Evolutionary conservation across 2,113 vertebrate genomes (phyloP).

Genomic region (Ophthalmolycus amberensis): DNA sequence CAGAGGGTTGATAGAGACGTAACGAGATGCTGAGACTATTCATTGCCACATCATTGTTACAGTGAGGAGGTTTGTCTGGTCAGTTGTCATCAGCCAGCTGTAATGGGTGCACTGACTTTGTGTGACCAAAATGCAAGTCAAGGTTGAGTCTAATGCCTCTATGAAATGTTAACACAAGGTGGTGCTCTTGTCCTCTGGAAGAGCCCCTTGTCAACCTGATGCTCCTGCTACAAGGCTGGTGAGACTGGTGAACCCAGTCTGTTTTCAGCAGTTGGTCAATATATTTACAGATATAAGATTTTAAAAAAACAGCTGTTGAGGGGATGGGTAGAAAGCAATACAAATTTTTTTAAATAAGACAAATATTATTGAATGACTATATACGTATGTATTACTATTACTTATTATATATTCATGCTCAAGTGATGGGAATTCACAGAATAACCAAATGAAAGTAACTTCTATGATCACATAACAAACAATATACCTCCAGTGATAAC

Average conservation of each 20-base stretch:
- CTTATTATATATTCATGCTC: background rate
- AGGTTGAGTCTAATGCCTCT: constrained; percentile 8
- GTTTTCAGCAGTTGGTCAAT: constrained; percentile 5
- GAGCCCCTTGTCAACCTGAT: constrained; percentile 1
- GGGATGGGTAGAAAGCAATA: background rate
- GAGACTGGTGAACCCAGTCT: background rate
- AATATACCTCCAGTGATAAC: background rate
- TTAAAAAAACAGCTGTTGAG: background rate
- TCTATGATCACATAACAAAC: background rate
- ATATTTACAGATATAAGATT: background rate
- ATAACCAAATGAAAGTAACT: background rate
- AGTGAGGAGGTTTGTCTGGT: constrained; percentile 20
- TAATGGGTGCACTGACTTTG: background rate
- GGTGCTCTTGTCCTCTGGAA: constrained; percentile 75
- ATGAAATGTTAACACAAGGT: constrained; percentile 74
- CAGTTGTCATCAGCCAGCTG: constrained; percentile 22
- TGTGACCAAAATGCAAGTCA: constrained; percentile 33
- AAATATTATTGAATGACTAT: background rate
- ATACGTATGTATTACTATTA: too few species aligned
- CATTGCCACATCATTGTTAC: constrained; percentile 39
- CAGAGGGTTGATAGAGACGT: constrained; percentile 14
- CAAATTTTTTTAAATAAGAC: background rate
- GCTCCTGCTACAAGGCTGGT: background rate
- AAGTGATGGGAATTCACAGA: background rate
- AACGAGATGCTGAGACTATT: constrained; percentile 2